These are phyloP conservation scores for Scaptomyza polygonia DNA, from an alignment of 2,888 invertebrate species.

Conservation along the genomic window DNA sequence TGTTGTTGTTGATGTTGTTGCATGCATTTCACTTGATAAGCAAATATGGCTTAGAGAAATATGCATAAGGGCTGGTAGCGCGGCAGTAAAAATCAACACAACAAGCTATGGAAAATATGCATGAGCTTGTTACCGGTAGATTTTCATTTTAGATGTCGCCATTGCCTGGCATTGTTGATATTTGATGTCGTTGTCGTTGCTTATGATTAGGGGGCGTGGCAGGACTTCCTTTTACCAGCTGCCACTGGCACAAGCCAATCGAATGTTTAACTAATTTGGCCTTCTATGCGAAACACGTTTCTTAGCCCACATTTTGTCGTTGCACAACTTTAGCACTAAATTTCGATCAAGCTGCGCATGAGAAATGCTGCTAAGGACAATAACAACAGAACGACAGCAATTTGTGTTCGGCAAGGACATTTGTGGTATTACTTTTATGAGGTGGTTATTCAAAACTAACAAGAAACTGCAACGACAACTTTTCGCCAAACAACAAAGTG, in stretches of 20 bases:
- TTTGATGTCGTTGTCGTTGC: constrained; percentile 37
- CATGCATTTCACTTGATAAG: constrained; percentile 75
- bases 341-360: constrained; percentile 49
- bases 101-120: constrained; percentile 57
- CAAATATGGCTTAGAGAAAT: constrained; percentile 49
- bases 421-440: constrained; percentile 69
- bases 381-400: constrained; percentile 18
- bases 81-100: constrained; percentile 65
- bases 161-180: constrained; percentile 32
- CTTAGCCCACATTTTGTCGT: constrained; percentile 38
- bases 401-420: constrained; percentile 68
- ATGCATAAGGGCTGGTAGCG: constrained; percentile 20
- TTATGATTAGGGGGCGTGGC: constrained; percentile 61
- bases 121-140: constrained; percentile 75
- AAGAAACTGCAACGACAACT: constrained; percentile 52
- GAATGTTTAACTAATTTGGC: constrained; percentile 70
- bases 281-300: constrained; percentile 36
- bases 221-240: background rate
- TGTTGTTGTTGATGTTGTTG: constrained; percentile 40
- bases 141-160: constrained; percentile 76
- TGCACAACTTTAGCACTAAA: constrained; percentile 49
- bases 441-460: constrained; percentile 65
- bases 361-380: constrained; percentile 12
- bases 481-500: constrained; percentile 25
- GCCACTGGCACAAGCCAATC: constrained; percentile 47